Evolutionary conservation across 2,797 vertebrate species (phyloP), one percentile per base, ranked within the genome.

Genomic region (Melanotaenia parkinsoni): DNA sequence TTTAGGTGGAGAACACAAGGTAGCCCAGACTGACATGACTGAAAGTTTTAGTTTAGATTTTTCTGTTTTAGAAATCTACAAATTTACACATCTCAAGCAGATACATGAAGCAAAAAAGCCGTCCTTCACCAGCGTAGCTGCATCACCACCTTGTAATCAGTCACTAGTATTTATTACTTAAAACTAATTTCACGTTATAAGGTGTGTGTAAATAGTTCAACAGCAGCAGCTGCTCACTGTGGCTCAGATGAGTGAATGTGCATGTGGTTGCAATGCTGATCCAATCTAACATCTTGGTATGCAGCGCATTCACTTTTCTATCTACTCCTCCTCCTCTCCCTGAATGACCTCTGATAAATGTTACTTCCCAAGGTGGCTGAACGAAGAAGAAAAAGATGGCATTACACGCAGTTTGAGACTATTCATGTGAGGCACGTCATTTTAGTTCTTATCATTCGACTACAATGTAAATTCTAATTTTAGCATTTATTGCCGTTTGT

Each of bases 321-420:
- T 67, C 72, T 65, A 61, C 45, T 61, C 66, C 54, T 67, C 65
- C 56, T 58, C 9, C 47, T 50, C 11, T 33, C 45, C 64, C 60
- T 40, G 79, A 86, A 87, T 84, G 67, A 83, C 82, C 78, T 71
- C 74, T 73, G 73, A 88, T 88, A 86, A 84, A 80, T 70, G 77
- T 68, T 72, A 78, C 77, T 74, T 80, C 72, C 43, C 70, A 57
- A 61, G 51, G 80, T 61, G 69, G 51, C 62, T 53, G 11, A 68
- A 57, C 45, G n/a, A 69, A 57, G n/a, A 69, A 45, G 1, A 9
- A 45, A 73, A 74, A 61, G 40, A 83, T 67, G 81, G 81, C 50
- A 75, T 74, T 47, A 72, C 65, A 79, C 71, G 58, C 66, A 74
- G 62, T 79, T 64, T 67, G 28, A 67, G 63, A 20, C 5, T 45